Conservation (phyloP, 2,888 invertebrate species). For the Alsophila aescularia region DNA sequence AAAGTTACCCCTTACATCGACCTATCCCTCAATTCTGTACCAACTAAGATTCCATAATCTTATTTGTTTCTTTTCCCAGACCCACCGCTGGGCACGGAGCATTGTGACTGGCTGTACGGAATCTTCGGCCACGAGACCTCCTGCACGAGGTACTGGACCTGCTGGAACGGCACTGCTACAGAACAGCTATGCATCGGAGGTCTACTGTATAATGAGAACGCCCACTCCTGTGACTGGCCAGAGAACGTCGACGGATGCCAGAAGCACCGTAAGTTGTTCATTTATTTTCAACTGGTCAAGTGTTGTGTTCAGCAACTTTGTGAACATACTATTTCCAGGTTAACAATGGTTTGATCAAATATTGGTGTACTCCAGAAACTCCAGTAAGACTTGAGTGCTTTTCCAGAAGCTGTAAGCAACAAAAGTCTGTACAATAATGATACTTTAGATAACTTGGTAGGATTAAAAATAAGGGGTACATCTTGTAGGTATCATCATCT, state of each 20-base stretch:
- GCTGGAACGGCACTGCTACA: conserved; percentile 97
- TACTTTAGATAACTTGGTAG: too few species aligned
- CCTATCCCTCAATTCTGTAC: background rate
- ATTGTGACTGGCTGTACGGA: conserved; percentile 96
- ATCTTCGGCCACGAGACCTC: conserved; percentile 97
- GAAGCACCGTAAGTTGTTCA: conserved; percentile 92
- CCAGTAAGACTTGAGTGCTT: too few species aligned
- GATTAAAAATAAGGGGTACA: too few species aligned
- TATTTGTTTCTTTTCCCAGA: conserved; percentile 76
- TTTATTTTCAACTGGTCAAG: too few species aligned
- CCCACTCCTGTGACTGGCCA: conserved; percentile 97
- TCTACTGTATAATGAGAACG: conserved; percentile 94
- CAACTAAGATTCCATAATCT: background rate
- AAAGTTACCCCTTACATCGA: too few species aligned
- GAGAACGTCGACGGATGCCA: conserved; percentile 97
- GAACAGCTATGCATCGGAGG: conserved; percentile 97
- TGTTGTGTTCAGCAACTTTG: too few species aligned
- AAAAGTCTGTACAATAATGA: too few species aligned
- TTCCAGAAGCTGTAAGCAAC: too few species aligned
- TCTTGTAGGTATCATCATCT: too few species aligned
- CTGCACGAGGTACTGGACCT: conserved; percentile 97
- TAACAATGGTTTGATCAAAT: too few species aligned
- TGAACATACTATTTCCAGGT: too few species aligned
- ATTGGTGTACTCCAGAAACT: too few species aligned
- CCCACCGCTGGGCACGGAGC: conserved; percentile 92